phyloP scores from a whole-genome alignment of 1,140 invertebrate genomes.

The Hylyphantes graminicola region DNA sequence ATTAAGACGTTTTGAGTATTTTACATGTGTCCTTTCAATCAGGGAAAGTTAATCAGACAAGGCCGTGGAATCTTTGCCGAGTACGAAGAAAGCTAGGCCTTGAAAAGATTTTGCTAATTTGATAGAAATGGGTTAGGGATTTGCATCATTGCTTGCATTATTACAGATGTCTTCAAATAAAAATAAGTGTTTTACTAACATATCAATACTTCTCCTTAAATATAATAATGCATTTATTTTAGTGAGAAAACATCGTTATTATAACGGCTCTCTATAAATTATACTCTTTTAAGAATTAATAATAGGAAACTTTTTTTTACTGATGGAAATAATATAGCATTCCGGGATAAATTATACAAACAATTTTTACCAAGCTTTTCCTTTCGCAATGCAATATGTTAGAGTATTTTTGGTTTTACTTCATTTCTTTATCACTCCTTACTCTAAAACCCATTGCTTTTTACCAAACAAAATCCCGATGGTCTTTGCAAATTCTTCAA shows the following conservation, averaged over 20 bases:
- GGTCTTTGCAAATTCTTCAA: too few species aligned
- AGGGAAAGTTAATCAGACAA: slow-evolving; percentile 37
- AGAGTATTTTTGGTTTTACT: too few species aligned
- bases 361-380: too few species aligned
- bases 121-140: slow-evolving; percentile 44
- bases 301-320: too few species aligned
- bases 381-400: too few species aligned
- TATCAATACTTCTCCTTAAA: slow-evolving; percentile 25
- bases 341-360: too few species aligned
- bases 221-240: slow-evolving; percentile 47
- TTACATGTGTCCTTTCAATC: slow-evolving; percentile 54
- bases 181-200: background rate
- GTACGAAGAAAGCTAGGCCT: slow-evolving; percentile 34
- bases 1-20: slow-evolving; percentile 51
- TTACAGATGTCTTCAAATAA: slow-evolving; percentile 13
- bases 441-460: too few species aligned
- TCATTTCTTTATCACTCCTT: too few species aligned
- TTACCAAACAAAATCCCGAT: too few species aligned
- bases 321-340: too few species aligned
- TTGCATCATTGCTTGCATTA: slow-evolving; percentile 27
- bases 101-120: slow-evolving; percentile 54
- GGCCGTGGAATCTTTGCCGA: slow-evolving; percentile 37
- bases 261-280: too few species aligned
- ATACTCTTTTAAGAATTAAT: too few species aligned
- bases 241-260: background rate